Evolutionary conservation across 2,888 invertebrate species (phyloP).

Genomic region (Cantharis rustica): DNA sequence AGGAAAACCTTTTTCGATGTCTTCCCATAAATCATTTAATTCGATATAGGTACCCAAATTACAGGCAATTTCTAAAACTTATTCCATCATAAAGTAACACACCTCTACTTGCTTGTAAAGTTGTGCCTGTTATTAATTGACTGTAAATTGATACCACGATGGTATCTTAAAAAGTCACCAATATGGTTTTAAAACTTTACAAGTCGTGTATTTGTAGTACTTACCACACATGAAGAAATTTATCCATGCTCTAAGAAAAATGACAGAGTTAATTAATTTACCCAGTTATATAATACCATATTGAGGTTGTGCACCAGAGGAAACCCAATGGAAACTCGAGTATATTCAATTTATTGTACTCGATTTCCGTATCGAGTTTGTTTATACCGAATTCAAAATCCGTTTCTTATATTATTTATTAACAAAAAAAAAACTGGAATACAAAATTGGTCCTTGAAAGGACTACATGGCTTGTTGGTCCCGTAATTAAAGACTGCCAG

Average conservation of each 20-base stretch:
- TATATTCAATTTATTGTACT: neutral
- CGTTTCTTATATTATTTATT: neutral
- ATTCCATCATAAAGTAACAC: neutral
- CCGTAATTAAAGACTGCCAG: neutral
- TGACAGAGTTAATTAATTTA: neutral
- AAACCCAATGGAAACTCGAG: too few relatives aligned
- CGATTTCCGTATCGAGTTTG: neutral
- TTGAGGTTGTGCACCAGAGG: neutral
- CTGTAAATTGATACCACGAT: neutral
- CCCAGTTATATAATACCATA: neutral
- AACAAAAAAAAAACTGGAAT: neutral
- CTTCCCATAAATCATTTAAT: neutral
- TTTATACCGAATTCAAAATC: too few relatives aligned
- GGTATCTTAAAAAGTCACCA: neutral
- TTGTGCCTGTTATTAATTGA: neutral
- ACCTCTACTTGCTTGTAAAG: neutral
- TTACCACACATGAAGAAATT: neutral
- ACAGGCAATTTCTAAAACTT: neutral
- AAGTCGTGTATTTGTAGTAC: neutral
- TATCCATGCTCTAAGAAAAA: neutral
- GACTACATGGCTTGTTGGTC: neutral
- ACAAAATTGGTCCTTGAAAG: neutral
- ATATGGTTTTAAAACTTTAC: neutral
- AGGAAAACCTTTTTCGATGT: neutral
- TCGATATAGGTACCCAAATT: neutral